Evolutionary conservation across 2,797 vertebrate genomes (phyloP), one percentile per base, ranked within the genome.

Genomic region (Semotilus atromaculatus): DNA sequence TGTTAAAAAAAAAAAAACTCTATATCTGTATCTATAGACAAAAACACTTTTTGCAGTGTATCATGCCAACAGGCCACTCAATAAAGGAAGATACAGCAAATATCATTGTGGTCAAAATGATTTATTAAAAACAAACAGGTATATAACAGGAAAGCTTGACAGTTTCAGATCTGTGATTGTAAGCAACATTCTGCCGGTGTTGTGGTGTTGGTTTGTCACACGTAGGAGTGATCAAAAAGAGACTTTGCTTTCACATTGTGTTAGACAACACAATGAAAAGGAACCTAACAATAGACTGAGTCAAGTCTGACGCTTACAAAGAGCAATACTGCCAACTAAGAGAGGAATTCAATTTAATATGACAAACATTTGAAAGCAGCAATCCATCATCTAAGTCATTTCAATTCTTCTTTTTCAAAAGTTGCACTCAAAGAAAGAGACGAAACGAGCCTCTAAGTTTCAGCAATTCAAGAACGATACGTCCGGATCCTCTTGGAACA

Each of bases 321-420:
- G 64, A 86, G 67, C 58, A 86, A 82, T 86, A 86, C 82, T 85
- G 82, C 83, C 88, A 80, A 82, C 80, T 81, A 87, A 86, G 82
- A 89, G 83, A 83, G 86, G 64, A 88, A 87, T 88, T 87, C 80
- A 89, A 88, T 91, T 89, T 90, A 73, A 88, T 78, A 64, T 86
- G 87, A 90, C 89, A 90, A 90, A 88, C 86, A 87, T 88, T 80
- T 85, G 77, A 85, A 87, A 85, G 74, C 78, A 87, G 85, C 78
- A 82, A 90, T 90, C 88, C 86, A 90, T 90, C 90, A 90, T 88
- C 74, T 85, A 64, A 83, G 84, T 88, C 87, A 86, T 80, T 85
- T 83, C 70, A 72, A 76, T 89, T 83, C 88, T 81, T 82, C 76
- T 80, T 83, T 89, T 81, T 79, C 76, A 53, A 83, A 90, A 91